These are phyloP conservation scores for Lutraria rhynchaena DNA, from an alignment of 1,140 invertebrate species.

Conservation along the genomic window DNA sequence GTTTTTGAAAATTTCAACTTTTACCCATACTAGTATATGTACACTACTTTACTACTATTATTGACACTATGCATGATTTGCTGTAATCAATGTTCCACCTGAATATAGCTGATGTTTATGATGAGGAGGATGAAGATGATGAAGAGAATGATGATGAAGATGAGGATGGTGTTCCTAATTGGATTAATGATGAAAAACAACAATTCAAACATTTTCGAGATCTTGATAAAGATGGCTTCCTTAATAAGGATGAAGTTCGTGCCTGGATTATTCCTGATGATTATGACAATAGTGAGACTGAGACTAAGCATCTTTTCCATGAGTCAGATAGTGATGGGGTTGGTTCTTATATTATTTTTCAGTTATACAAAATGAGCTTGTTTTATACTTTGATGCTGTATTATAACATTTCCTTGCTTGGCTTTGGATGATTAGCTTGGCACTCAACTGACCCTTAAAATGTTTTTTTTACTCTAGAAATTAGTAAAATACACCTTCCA, in stretches of 20 bases:
- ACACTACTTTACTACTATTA: too few species aligned
- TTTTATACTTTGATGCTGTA: too few species aligned
- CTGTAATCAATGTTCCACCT: too few species aligned
- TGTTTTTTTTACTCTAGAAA: too few species aligned
- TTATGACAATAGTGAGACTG: slow-evolving; percentile 98
- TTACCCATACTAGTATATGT: too few species aligned
- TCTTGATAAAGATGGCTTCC: slow-evolving; percentile 93
- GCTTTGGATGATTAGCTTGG: too few species aligned
- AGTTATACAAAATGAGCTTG: not conserved
- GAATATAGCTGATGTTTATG: slow-evolving; percentile 71
- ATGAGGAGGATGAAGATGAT: slow-evolving; percentile 94
- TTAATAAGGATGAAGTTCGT: slow-evolving; percentile 92
- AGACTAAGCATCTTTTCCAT: slow-evolving; percentile 97
- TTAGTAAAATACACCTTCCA: too few species aligned
- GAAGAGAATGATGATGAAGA: slow-evolving; percentile 93
- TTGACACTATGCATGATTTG: too few species aligned
- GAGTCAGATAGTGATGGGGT: slow-evolving; percentile 94
- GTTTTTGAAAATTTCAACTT: too few species aligned
- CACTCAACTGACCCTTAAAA: too few species aligned
- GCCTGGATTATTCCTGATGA: slow-evolving; percentile 98
- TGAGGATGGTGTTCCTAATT: slow-evolving; percentile 95
- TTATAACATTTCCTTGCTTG: too few species aligned
- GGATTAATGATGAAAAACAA: slow-evolving; percentile 96
- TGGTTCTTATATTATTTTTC: slow-evolving; percentile 32
- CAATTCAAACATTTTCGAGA: slow-evolving; percentile 91